Evolutionary conservation across 2,888 invertebrate genomes (phyloP), one percentile per base, ranked within the genome.

Genomic region (Watsonalla cultraria): DNA sequence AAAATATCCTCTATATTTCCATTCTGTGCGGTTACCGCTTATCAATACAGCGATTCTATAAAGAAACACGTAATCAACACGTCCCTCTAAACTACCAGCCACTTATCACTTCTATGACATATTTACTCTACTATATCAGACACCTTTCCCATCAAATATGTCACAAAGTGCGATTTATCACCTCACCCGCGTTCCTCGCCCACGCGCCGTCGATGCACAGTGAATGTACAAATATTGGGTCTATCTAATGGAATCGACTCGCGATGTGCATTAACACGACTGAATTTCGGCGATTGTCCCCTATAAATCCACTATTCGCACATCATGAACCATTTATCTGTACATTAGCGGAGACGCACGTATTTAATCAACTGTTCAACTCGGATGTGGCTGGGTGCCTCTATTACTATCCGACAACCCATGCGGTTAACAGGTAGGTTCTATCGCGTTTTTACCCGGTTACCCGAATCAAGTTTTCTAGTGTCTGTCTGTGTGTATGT

Each of bases 141-240:
- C 34, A 37, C 37, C 8, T 37, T 37, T 48, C 0, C 5, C 34
- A 35, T 48, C 24, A 47, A 47, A 13, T 14, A 4, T 33, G 47
- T 34, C 34, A 34, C 33, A 46, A 2, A 5, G 24, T 48, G 35
- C 47, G 35, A 48, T 48, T 48, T 35, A 48, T 48, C 47, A 48
- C 47, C 13, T 14, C 14, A 46, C n/a, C 47, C 8, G 24, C 24
- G 37, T 37, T 47, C 61, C 60, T 65, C 64, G 58, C 61, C 54
- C 56, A 57, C 58, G 54, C 59, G 58, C 56, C 60, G 54, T 50
- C 57, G 54, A 54, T 64, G 64, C 63, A 61, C 65, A 66, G 47
- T 58, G 57, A 62, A 53, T 61, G 66, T 62, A 64, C 64, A 65
- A 72, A 71, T 70, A 72, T 72, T 69, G 65, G 60, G 55, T 60